Percentiles rank a stretch among this genome's conserved stretches.
Conservation (phyloP, 1,140 invertebrate species). For the Drosophila quadrilineata region DNA sequence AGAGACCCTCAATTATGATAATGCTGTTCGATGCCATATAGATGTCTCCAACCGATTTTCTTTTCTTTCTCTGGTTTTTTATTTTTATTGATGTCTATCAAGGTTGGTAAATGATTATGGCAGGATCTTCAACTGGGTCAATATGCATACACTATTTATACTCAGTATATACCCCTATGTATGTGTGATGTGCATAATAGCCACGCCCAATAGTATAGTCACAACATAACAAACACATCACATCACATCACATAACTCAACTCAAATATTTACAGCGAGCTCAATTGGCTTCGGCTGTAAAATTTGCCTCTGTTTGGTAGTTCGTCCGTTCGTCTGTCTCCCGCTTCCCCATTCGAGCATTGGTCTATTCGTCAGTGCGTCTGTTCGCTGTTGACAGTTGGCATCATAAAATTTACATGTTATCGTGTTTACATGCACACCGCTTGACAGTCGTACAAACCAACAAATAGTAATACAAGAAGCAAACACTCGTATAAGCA, state of each 20-base stretch:
- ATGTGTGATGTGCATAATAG: constrained; percentile 35
- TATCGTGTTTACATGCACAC: constrained; percentile 54
- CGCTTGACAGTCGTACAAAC: constrained; percentile 48
- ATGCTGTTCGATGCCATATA: constrained; percentile 7
- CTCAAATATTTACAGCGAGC: constrained; percentile 56
- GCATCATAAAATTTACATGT: constrained; percentile 72
- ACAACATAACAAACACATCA: too few relatives aligned
- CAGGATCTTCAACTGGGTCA: constrained; percentile 60
- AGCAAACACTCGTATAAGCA: constrained; percentile 23
- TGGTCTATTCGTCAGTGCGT: constrained; percentile 20
- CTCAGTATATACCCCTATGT: background rate
- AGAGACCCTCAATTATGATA: constrained; percentile 40
- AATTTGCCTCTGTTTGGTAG: constrained; percentile 24
- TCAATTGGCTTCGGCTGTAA: constrained; percentile 29
- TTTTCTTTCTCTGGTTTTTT: too few relatives aligned
- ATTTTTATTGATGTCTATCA: constrained; percentile 34
- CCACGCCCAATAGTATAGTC: too few relatives aligned
- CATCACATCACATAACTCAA: constrained; percentile 27
- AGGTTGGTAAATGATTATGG: constrained; percentile 43
- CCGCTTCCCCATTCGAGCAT: background rate
- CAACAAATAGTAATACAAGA: constrained; percentile 31
- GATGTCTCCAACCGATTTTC: too few relatives aligned
- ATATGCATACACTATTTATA: background rate
- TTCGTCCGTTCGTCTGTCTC: background rate
- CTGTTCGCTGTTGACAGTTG: constrained; percentile 51